Evolutionary conservation across 2,113 vertebrate species (phyloP).

Genomic region (Lepisosteus osseus): DNA sequence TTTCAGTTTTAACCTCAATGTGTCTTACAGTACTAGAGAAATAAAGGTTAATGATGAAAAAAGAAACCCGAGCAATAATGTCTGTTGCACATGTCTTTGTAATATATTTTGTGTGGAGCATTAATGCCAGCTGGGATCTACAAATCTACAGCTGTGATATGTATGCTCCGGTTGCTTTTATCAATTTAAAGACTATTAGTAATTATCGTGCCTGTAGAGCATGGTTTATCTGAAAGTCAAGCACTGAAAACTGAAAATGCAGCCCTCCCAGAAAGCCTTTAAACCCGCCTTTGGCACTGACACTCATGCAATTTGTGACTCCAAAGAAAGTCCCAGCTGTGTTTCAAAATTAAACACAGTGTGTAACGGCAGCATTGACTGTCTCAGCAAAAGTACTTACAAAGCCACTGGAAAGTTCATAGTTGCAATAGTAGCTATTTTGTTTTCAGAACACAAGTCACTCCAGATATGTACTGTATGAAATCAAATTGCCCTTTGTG

Average conservation of each 20-base stretch:
- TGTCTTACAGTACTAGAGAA: no score
- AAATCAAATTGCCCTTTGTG: no score
- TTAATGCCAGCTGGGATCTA: constrained; percentile 24
- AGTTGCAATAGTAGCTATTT: no score
- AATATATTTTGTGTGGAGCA: constrained; percentile 7
- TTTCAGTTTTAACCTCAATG: background rate
- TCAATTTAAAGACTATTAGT: constrained; percentile 12
- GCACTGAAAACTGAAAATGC: background rate
- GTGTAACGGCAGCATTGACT: no score
- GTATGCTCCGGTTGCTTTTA: constrained; percentile 19
- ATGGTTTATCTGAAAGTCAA: constrained; percentile 17
- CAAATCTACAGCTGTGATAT: constrained; percentile 27
- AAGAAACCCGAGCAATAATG: background rate
- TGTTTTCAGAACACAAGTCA: no score
- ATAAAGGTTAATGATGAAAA: no score
- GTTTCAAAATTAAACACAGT: background rate
- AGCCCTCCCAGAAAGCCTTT: background rate
- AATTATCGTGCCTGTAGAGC: constrained; percentile 22
- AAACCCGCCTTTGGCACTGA: background rate
- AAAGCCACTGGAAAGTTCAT: no score
- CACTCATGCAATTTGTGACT: background rate
- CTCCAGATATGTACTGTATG: no score
- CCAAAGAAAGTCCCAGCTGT: background rate
- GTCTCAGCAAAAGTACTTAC: no score
- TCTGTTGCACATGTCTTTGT: constrained; percentile 17